Evolutionary conservation across 2,113 vertebrate genomes (phyloP).

Genomic region (Tenrec ecaudatus): DNA sequence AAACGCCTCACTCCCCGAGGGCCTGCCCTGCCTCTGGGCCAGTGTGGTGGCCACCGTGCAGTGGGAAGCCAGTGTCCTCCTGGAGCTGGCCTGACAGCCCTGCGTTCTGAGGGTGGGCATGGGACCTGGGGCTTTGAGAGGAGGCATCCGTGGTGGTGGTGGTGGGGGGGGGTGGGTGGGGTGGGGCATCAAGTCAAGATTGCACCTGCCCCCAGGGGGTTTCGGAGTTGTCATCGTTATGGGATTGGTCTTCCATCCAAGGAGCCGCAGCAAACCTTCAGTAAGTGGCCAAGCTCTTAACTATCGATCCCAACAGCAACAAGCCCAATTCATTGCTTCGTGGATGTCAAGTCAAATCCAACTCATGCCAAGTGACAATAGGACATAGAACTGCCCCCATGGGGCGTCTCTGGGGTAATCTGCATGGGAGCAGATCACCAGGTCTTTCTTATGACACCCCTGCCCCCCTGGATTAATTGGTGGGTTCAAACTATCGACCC

Average conservation of each 20-base stretch:
- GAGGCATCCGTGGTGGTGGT: neutral
- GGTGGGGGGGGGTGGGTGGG: too few relatives aligned
- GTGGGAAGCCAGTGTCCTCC: neutral
- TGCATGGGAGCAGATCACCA: neutral
- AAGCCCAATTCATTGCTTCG: too few relatives aligned
- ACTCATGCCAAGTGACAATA: too few relatives aligned
- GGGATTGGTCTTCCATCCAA: too few relatives aligned
- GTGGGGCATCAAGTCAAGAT: neutral
- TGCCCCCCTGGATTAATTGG: neutral
- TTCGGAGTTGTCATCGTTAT: too few relatives aligned
- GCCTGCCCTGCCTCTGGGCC: fast-evolving
- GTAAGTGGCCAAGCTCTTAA: too few relatives aligned
- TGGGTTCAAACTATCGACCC: neutral
- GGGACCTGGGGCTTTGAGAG: neutral
- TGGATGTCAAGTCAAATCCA: too few relatives aligned
- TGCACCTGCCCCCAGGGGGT: too few relatives aligned
- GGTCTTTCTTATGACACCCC: neutral
- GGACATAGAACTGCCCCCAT: neutral
- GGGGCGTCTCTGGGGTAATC: neutral
- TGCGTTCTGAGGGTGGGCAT: fast-evolving
- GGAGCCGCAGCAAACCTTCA: too few relatives aligned
- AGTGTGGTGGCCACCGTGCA: neutral
- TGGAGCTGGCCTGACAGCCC: too few relatives aligned
- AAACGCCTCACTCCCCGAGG: neutral
- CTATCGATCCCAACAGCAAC: too few relatives aligned